These are phyloP conservation scores for Lerema accius DNA, from an alignment of 1,140 invertebrate species.

Conservation along the genomic window DNA sequence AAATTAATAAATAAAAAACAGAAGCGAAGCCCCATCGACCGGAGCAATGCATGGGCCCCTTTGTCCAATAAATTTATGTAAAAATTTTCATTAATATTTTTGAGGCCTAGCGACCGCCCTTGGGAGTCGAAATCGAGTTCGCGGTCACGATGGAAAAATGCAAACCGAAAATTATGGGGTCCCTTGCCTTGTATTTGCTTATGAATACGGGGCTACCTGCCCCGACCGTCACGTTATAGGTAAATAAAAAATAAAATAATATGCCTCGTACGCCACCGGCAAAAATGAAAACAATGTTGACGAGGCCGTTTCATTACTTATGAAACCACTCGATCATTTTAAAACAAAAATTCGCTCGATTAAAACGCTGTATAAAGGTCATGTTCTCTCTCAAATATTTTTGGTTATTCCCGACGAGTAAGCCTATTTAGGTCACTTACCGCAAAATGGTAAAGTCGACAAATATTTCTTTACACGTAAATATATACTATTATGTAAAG, in stretches of 20 bases:
- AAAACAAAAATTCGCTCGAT: constrained; percentile 37
- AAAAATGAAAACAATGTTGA: constrained; percentile 50
- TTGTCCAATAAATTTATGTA: constrained; percentile 82
- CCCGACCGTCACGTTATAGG: constrained; percentile 57
- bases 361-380: constrained; percentile 39
- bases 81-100: constrained; percentile 83
- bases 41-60: constrained; percentile 69
- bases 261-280: constrained; percentile 45
- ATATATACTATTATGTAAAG: too few relatives aligned
- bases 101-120: constrained; percentile 77
- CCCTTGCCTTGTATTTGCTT: constrained; percentile 79
- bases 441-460: not conserved
- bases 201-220: constrained; percentile 75
- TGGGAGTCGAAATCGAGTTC: constrained; percentile 79
- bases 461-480: not conserved
- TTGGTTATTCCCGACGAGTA: not conserved
- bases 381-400: constrained; percentile 8
- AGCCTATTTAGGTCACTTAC: not conserved
- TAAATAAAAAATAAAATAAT: constrained; percentile 62
- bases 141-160: constrained; percentile 81
- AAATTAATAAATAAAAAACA: constrained; percentile 83
- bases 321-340: constrained; percentile 50
- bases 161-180: constrained; percentile 81
- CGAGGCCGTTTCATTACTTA: constrained; percentile 49
- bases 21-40: constrained; percentile 63